Percentiles rank a stretch among this genome's conserved stretches.
phyloP scores from a whole-genome alignment of 2,113 vertebrate species.

The Sander vitreus region DNA sequence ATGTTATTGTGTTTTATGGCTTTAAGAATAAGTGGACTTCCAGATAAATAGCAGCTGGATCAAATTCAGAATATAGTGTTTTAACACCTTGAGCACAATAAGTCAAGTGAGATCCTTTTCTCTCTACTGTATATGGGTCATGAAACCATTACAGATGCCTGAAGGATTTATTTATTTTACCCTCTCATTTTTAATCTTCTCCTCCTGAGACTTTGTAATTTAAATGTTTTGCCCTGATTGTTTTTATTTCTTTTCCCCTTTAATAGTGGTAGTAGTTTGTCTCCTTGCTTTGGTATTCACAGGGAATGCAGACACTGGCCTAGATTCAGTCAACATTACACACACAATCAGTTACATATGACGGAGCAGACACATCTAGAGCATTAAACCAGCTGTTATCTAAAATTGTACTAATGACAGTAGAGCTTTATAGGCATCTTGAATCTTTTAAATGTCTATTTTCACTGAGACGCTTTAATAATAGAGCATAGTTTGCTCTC shows the following conservation, averaged over 20 bases:
- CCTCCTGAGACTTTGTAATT: constrained; percentile 62
- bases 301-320: constrained; percentile 41
- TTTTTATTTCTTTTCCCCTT: constrained; percentile 55
- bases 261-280: constrained; percentile 26
- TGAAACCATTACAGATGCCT: constrained; percentile 62
- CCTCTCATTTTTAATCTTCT: constrained; percentile 63
- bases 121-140: constrained; percentile 68
- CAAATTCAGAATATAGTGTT: not conserved
- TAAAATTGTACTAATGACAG: not conserved
- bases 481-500: constrained; percentile 6
- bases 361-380: not conserved
- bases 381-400: not conserved
- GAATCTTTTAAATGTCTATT: not conserved
- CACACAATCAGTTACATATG: constrained; percentile 15
- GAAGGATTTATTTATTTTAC: constrained; percentile 53
- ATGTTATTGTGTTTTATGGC: not conserved
- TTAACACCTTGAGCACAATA: constrained; percentile 20
- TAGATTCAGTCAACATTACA: constrained; percentile 48
- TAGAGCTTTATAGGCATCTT: not conserved
- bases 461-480: constrained; percentile 14
- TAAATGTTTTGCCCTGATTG: constrained; percentile 69
- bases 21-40: not conserved
- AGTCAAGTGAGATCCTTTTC: constrained; percentile 5
- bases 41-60: not conserved
- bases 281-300: constrained; percentile 8